phyloP scores from a whole-genome alignment of 2,797 vertebrate genomes.

The Schizopygopsis malacanthus region DNA sequence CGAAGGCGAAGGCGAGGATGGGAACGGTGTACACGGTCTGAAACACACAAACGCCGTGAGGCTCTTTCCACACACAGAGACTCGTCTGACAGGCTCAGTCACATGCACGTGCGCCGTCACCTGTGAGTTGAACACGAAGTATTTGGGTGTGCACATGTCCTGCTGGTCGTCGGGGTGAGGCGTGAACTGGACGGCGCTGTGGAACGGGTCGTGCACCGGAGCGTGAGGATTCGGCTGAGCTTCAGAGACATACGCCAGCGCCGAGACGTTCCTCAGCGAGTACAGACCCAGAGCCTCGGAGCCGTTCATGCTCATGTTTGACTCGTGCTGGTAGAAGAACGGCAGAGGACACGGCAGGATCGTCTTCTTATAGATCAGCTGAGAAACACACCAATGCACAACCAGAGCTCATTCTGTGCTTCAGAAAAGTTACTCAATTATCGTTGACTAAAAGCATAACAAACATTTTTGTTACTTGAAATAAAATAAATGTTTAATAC shows the following conservation, averaged over 20 bases:
- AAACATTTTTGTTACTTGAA: neutral
- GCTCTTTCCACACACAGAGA: neutral
- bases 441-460: neutral
- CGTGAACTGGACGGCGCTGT: conserved; percentile 74
- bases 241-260: conserved; percentile 81
- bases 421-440: neutral
- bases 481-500: neutral
- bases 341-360: conserved; percentile 92
- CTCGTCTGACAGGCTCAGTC: neutral
- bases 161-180: conserved; percentile 71
- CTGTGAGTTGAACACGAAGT: conserved; percentile 96
- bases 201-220: conserved; percentile 62
- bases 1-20: conserved; percentile 96
- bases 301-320: conserved; percentile 83
- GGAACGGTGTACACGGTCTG: conserved; percentile 97
- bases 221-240: conserved; percentile 68
- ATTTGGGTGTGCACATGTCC: conserved; percentile 91
- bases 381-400: neutral
- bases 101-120: conserved; percentile 64
- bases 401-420: neutral
- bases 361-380: conserved; percentile 97
- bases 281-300: conserved; percentile 75
- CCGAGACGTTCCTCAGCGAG: conserved; percentile 74
- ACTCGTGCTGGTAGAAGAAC: conserved; percentile 72
- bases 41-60: conserved; percentile 10